Evolutionary conservation across 2,113 vertebrate genomes (phyloP), one percentile per base, ranked within the genome.

Genomic region (Thunnus maccoyii): DNA sequence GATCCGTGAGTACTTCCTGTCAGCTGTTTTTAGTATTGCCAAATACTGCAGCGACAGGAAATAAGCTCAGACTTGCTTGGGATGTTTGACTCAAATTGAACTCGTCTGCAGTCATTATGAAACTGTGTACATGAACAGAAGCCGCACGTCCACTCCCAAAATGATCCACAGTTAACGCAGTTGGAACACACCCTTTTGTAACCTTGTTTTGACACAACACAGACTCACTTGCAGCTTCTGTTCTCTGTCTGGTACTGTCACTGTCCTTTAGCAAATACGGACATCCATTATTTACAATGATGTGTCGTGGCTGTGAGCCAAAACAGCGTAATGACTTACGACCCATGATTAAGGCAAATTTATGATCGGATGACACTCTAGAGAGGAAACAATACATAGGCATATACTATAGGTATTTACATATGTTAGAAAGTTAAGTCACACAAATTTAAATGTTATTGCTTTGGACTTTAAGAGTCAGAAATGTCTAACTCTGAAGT

Each of bases 1-100:
- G 25, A 25, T 48, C 41, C 20, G 56, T 2, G 6, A 18, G 67
- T 18, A 30, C 57, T 84, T 86, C 62, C 70, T 78, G 60, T 78
- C 60, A 58, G 15, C 25, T 55, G 46, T 16, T 30, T 30, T 30
- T 63, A 61, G 17, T 16, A 30, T 76, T 47, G 3, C 41, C 27
- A 51, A 51, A 69, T 68, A 4, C 56, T 5, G 27, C 62, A 55
- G 30, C 15, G 72, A 64, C 52, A 57, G 58, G 54, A 79, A 82
- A 74, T 71, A 47, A 46, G 48, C 30, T 30, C 12, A 11, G 17
- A 18, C 27, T 15, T 48, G 4, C 17, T 32, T 2, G 5, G 30
- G 27, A 5, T 27, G 18, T 58, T 51, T 54, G 47, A 60, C 9
- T 9, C 1, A 41, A 47, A 66, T 8, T 18, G 11, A 56, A 7